Base-by-base conservation (phyloP, 1,140 invertebrate species). In the Trachelipus rathkii region DNA sequence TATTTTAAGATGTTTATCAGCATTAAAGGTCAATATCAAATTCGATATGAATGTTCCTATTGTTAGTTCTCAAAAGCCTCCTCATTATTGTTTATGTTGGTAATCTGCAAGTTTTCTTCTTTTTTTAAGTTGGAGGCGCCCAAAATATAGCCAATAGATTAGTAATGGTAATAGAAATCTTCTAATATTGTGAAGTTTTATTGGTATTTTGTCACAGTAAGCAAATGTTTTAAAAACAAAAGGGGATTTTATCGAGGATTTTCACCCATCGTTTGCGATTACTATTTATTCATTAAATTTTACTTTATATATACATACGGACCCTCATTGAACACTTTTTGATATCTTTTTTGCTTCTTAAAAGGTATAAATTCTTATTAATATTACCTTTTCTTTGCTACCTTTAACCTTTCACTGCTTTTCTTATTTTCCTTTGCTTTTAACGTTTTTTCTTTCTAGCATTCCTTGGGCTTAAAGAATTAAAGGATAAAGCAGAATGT, bases 1-100 rank as follows among this genome's bases (percentile, higher is more conserved):
- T 60, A 60, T 60, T 60, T 60, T 60, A 60, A 60, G 50, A 60
- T 60, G 50, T 60, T 60, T 60, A 60, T 60, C 50, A 60, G 50
- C 50, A 60, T 60, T 60, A 60, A 33, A 60, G 50, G 50, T 60
- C 50, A 60, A 60, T 60, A 60, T 60, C 50, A 60, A 60, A 60
- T 60, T 13, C 8, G 50, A 60, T 60, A 60, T 60, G 50, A 60
- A 60, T 60, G 50, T 60, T 60, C 50, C 50, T 60, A 60, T 60
- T 60, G 50, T 60, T 60, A 60, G 11, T 60, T 60, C 50, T 60
- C 50, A 60, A 60, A 60, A 19, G 50, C 50, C 50, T 60, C 19
- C 50, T 60, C 50, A 60, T 60, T 60, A 60, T 60, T 60, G 50
- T 60, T 60, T 60, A 60, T 60, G 50, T 60, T 15, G 50, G 11